Evolutionary conservation across 1,140 invertebrate species (phyloP), one percentile per base, ranked within the genome.

Genomic region (Anastrepha ludens): DNA sequence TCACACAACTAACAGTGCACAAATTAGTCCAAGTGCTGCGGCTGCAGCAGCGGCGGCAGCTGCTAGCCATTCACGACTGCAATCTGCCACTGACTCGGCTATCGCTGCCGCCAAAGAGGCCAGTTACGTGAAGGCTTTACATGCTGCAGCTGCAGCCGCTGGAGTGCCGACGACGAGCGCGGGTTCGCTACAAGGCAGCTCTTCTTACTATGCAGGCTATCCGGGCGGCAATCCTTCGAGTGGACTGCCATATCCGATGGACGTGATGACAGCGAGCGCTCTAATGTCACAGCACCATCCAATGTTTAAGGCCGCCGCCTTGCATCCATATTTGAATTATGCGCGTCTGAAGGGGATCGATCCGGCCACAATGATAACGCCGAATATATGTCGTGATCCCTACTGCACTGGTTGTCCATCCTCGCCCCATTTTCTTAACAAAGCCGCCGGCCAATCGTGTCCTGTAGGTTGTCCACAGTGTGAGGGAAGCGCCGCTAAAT

Each of bases 331-430:
- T 92, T 93, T 97, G 44, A 95, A 95, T 59, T 97, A 97, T 90
- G 96, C 96, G 3, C 94, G 96, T 87, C 94, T 97, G 94, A 97
- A 97, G 92, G 95, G 94, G 2, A 93, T 94, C 2, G 90, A 93
- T 11, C 89, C 86, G 1, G 88, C 91, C 17, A 85, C 87, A 11
- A 94, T 85, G 92, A 93, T 64, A 93, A 85, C 96, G 20, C 95
- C 96, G 8, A 95, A 96, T 11, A 96, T 98, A 9, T 98, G 98
- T 93, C 94, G 97, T 62, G 98, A 98, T 93, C 98, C 98, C 1
- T 98, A 98, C 91, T 98, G 98, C 93, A 98, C 97, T 0, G 97
- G 97, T 67, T 98, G 98, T 92, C 97, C 97, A 88, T 94, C 97
- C 86, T 98, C 96, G 92, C 96, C 97, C 81, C 97, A 98, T 91